Conservation (phyloP, 30 jellyfish, hydroid and myxozoan genomes). For the Hydra vulgaris region DNA sequence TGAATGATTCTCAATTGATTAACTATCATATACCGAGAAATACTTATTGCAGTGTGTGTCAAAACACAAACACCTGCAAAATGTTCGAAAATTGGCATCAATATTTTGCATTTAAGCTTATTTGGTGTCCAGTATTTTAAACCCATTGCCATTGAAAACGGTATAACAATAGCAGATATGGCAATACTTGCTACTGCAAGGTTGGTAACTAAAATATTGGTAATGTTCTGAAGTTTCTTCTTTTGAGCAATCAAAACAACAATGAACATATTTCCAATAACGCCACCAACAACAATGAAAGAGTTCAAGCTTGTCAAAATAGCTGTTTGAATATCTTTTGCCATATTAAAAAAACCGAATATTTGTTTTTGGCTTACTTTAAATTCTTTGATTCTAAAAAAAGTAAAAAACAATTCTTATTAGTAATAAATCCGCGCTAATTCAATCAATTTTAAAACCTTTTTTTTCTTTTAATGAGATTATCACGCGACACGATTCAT, state of each 20-base stretch:
- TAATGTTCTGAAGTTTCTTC: constrained; percentile 32
- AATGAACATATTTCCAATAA: constrained; percentile 46
- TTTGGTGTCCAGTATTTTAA: constrained; percentile 72
- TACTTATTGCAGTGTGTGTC: constrained; percentile 68
- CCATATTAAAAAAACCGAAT: no score
- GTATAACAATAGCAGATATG: constrained; percentile 40
- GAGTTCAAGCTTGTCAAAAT: constrained; percentile 14
- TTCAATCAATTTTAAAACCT: no score
- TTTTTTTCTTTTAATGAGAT: no score
- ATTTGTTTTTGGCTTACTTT: no score
- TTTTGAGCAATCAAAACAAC: constrained; percentile 19
- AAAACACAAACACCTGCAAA: constrained; percentile 73
- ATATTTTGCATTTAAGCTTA: constrained; percentile 33
- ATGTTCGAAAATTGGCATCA: constrained; percentile 51
- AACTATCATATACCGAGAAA: constrained; percentile 41
- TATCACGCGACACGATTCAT: no score
- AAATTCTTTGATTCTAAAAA: no score
- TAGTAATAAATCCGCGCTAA: no score
- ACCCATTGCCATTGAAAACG: constrained; percentile 38
- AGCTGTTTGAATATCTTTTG: background rate
- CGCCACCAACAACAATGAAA: constrained; percentile 40
- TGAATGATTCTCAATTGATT: constrained; percentile 31
- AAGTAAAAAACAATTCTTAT: no score
- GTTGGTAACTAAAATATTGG: constrained; percentile 54
- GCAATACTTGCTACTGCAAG: constrained; percentile 49